Percentiles rank a stretch among this genome's conserved stretches.
These are phyloP conservation scores for Conopomorpha cramerella DNA, from an alignment of 1,140 invertebrate genomes.

Conservation along the genomic window DNA sequence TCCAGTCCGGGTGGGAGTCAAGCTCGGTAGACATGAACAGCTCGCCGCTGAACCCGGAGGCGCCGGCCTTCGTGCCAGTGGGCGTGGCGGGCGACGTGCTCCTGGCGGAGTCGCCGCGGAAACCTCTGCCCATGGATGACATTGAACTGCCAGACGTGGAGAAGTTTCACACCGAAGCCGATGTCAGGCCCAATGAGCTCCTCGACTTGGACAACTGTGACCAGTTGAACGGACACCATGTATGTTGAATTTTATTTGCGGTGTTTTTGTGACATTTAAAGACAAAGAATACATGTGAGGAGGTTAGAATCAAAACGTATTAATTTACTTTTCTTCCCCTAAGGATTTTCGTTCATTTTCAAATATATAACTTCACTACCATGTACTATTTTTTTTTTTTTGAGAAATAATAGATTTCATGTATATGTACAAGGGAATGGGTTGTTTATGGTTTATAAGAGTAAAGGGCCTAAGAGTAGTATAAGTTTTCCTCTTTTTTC, in stretches of 20 bases:
- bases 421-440: background rate
- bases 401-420: background rate
- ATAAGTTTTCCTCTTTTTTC: too few relatives aligned
- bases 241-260: slow-evolving; percentile 12
- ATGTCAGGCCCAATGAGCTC: slow-evolving; percentile 63
- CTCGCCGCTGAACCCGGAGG: slow-evolving; percentile 74
- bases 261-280: background rate
- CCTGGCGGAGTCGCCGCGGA: slow-evolving; percentile 67
- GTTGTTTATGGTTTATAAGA: background rate
- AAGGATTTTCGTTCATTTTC: background rate
- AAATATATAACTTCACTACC: background rate
- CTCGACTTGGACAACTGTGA: slow-evolving; percentile 54
- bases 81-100: slow-evolving; percentile 58
- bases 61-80: slow-evolving; percentile 71
- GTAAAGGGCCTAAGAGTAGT: too few relatives aligned
- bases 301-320: too few relatives aligned
- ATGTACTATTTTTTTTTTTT: background rate
- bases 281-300: too few relatives aligned
- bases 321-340: too few relatives aligned
- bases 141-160: slow-evolving; percentile 64
- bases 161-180: slow-evolving; percentile 68
- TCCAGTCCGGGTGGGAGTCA: slow-evolving; percentile 51
- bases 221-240: slow-evolving; percentile 61
- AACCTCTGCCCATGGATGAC: slow-evolving; percentile 64
- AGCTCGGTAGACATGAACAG: slow-evolving; percentile 68